These are phyloP conservation scores for Drosophila setosimentum DNA, from an alignment of 2,888 invertebrate species.

Conservation along the genomic window DNA sequence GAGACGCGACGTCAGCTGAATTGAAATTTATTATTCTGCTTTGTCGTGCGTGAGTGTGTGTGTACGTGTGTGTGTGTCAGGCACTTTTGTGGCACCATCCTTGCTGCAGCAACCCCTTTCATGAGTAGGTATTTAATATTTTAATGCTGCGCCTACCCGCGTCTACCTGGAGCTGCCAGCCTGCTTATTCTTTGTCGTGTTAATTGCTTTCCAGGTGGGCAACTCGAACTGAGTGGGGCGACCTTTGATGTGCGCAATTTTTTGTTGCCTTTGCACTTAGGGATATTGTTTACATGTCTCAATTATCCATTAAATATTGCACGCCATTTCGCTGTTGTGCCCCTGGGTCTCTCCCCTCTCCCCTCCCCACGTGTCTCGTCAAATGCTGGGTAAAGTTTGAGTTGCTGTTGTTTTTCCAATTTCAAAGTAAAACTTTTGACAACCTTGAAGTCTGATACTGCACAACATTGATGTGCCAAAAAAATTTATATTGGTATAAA, in stretches of 20 bases:
- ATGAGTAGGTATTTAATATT: constrained; percentile 50
- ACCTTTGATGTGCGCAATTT: constrained; percentile 71
- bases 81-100: constrained; percentile 61
- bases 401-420: constrained; percentile 57
- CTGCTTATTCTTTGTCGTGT: constrained; percentile 49
- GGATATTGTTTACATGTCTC: constrained; percentile 79
- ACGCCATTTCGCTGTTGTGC: constrained; percentile 32
- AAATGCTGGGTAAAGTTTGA: constrained; percentile 33
- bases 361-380: background rate
- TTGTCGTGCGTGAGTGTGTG: constrained; percentile 71
- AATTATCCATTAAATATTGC: constrained; percentile 73
- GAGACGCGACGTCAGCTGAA: constrained; percentile 69
- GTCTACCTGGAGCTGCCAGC: background rate
- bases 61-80: constrained; percentile 7
- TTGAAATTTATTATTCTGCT: constrained; percentile 81
- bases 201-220: constrained; percentile 74
- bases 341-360: background rate
- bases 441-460: constrained; percentile 42
- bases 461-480: constrained; percentile 16
- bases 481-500: background rate
- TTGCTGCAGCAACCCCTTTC: constrained; percentile 43
- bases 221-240: constrained; percentile 36
- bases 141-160: constrained; percentile 34
- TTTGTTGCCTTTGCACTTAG: constrained; percentile 56
- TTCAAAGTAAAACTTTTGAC: constrained; percentile 61